Conservation (phyloP, 2,797 vertebrate genomes). For the Sebastes jordani region DNA sequence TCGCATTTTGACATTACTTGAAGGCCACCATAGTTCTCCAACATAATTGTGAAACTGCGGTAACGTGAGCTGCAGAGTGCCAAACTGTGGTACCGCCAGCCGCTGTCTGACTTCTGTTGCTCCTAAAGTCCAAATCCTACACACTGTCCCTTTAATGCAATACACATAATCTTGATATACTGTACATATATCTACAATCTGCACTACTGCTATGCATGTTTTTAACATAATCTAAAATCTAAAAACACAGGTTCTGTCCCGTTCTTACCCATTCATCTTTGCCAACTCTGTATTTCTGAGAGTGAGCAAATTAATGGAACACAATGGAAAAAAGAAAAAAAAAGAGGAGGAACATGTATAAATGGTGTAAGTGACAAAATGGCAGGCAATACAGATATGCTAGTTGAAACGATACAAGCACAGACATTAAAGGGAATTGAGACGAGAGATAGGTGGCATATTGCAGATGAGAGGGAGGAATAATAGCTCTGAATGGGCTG, state of each 20-base stretch:
- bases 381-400: conserved; percentile 39
- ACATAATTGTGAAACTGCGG: no score
- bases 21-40: no score
- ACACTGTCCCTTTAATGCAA: neutral
- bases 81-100: no score
- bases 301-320: conserved; percentile 44
- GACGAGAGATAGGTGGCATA: conserved; percentile 1
- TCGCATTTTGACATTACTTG: no score
- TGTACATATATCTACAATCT: neutral
- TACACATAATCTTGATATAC: neutral
- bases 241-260: conserved; percentile 18
- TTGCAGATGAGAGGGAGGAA: conserved; percentile 22
- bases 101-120: no score
- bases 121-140: no score
- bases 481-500: conserved; percentile 26
- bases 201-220: neutral
- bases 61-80: no score
- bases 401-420: conserved; percentile 1
- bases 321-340: conserved; percentile 4
- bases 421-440: conserved; percentile 11
- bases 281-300: conserved; percentile 81
- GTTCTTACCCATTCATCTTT: conserved; percentile 84
- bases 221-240: conserved; percentile 22
- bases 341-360: conserved; percentile 23
- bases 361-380: conserved; percentile 36